phyloP scores from a whole-genome alignment of 1,140 invertebrate genomes.

The Aphelenchoides avenae region DNA sequence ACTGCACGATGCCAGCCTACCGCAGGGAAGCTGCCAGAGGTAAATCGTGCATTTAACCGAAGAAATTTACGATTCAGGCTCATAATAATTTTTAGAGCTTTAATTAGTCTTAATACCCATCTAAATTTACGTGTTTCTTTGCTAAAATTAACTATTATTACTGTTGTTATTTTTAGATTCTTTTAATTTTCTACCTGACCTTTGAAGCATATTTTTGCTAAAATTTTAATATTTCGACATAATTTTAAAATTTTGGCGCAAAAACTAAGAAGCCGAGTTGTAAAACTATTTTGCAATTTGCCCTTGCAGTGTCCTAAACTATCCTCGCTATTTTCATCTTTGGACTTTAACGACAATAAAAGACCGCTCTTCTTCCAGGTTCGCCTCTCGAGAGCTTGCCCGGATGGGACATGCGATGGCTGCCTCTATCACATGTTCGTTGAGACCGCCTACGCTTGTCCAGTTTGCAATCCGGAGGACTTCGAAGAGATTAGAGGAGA shows the following conservation, averaged over 20 bases:
- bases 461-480: constrained; percentile 62
- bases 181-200: too few species aligned
- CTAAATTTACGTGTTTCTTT: constrained; percentile 18
- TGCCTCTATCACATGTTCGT: constrained; percentile 66
- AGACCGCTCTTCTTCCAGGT: constrained; percentile 29
- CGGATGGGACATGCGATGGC: constrained; percentile 68
- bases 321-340: too few species aligned
- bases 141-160: constrained; percentile 15
- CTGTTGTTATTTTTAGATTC: constrained; percentile 3
- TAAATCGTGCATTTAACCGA: neutral
- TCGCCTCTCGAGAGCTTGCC: constrained; percentile 64
- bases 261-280: too few species aligned
- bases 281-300: too few species aligned
- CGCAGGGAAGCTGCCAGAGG: constrained; percentile 9
- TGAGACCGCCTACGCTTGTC: constrained; percentile 63
- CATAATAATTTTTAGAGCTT: too few species aligned
- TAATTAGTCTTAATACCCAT: too few species aligned
- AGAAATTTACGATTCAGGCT: too few species aligned
- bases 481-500: constrained; percentile 65
- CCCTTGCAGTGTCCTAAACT: too few species aligned
- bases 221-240: constrained; percentile 19
- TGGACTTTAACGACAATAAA: too few species aligned
- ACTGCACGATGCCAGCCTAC: constrained; percentile 62
- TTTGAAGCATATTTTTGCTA: too few species aligned
- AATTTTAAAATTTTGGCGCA: too few species aligned